Base-by-base conservation (phyloP, 2,113 vertebrate genomes). In the Rhinoderma darwinii region DNA sequence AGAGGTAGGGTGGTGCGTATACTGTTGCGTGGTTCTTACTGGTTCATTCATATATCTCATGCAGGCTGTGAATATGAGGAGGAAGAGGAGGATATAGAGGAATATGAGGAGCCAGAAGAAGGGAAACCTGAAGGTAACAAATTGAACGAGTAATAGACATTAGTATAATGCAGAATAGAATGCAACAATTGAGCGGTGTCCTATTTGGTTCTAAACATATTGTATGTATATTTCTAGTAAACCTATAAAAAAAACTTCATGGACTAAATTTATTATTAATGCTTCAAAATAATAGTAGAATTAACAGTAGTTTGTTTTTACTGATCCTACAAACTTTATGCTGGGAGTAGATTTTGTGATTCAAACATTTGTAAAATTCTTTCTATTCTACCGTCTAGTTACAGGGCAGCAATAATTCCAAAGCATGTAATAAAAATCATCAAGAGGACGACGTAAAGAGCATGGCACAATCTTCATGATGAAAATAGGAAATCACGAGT, bases 71-170 rank as follows among this genome's bases (percentile, higher is more conserved):
- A 70, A 11, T 32, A 54, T 2, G 37, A 59, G 44, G 27, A 61
- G 41, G 63, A 93, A 89, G 92, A 93, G 10, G 93, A 91, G 30
- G 92, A 92, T 39, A 90, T 90, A 8, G 85, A 83, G 43, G 94
- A 92, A 63, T 92, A 91, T 68, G 89, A 90, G 0, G 63, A 35
- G 4, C 79, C 27, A 8, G 89, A 91, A 4, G 93, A 91, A 75
- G 91, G 32, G 63, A 89, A 85, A 1, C 88, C 89, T 73, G 92
- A 72, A 75, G 94, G 94, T 95, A 89, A 89, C 89, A 66, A 81
- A 41, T 0, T 18, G 4, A 17, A 22, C 41, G 2, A 17, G 27
- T 66, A 5, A n/a, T 20, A 35, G 37, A 51, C 10, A 66, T 5
- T 32, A 50, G 27, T 18, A 51, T 15, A 51, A 0, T 22, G 30